A percentile compares a stretch with the other conserved stretches of the same genome.
These are phyloP conservation scores for Protobothrops flavoviridis DNA, from an alignment of 2,113 vertebrate genomes.

Conservation along the genomic window DNA sequence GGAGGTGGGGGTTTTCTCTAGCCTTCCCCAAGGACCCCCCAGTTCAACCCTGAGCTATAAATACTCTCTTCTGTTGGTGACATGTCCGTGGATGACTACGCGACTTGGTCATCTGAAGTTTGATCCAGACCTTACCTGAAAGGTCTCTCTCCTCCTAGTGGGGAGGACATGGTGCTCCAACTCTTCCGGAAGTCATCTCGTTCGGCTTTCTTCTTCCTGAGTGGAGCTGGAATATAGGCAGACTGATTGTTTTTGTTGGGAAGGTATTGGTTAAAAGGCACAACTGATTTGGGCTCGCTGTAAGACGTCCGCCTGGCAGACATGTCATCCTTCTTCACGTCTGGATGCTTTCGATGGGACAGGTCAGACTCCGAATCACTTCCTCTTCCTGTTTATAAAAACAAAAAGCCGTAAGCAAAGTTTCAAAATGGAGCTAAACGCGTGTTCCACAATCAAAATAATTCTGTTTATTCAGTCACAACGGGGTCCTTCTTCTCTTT, in stretches of 20 bases:
- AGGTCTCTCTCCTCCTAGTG: conserved; percentile 84
- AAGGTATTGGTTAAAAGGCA: conserved; percentile 99
- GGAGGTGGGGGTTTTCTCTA: not conserved
- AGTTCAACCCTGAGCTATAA: not conserved
- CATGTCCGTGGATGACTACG: not conserved
- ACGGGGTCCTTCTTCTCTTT: not conserved
- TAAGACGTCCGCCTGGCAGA: conserved; percentile 86
- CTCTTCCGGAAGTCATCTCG: conserved; percentile 84
- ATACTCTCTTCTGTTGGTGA: not conserved
- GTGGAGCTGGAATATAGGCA: conserved; percentile 81
- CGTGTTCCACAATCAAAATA: not conserved
- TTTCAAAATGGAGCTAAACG: not conserved
- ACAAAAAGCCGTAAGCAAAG: not conserved
- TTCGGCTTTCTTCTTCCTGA: conserved; percentile 82
- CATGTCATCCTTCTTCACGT: conserved; percentile 97
- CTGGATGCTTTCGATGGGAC: conserved; percentile 87
- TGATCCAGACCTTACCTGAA: conserved; percentile 79
- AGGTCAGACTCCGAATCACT: conserved; percentile 94
- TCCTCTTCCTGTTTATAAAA: conserved; percentile 81
- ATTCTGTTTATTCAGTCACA: not conserved
- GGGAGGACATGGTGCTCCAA: conserved; percentile 91
- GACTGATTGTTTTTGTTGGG: conserved; percentile 96
- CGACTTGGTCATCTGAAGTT: not conserved
- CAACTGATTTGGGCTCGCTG: conserved; percentile 83
- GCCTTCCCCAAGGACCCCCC: not conserved